phyloP scores from a whole-genome alignment of 2,888 invertebrate species.

The Fragum whitleyi region DNA sequence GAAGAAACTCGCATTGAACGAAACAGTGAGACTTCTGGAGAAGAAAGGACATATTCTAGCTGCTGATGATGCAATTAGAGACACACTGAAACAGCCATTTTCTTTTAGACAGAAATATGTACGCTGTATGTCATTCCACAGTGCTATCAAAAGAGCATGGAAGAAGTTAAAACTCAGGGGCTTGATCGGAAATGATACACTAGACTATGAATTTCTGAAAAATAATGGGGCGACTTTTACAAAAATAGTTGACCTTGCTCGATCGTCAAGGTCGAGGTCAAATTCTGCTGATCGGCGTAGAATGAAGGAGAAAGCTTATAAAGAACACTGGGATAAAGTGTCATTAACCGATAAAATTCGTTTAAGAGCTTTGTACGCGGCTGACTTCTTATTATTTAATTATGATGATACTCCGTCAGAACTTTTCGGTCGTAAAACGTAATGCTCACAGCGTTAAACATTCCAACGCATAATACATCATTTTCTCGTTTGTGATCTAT shows the following conservation, averaged over 20 bases:
- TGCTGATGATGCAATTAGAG: slow-evolving; percentile 42
- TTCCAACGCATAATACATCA: too few species aligned
- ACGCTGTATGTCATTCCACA: slow-evolving; percentile 62
- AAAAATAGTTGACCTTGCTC: slow-evolving; percentile 27
- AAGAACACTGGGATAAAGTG: slow-evolving; percentile 36
- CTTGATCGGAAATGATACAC: slow-evolving; percentile 44
- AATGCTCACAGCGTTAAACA: not conserved
- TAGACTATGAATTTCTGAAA: not conserved
- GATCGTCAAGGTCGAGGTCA: slow-evolving; percentile 21
- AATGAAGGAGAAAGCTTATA: slow-evolving; percentile 20
- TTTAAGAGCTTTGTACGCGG: slow-evolving; percentile 31
- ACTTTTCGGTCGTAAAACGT: slow-evolving; percentile 31
- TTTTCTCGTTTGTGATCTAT: too few species aligned
- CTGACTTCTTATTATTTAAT: slow-evolving; percentile 40
- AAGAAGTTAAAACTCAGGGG: slow-evolving; percentile 71
- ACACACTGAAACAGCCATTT: slow-evolving; percentile 42
- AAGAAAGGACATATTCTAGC: slow-evolving; percentile 36
- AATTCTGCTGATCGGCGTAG: slow-evolving; percentile 1
- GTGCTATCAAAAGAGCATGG: slow-evolving; percentile 66
- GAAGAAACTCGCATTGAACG: slow-evolving; percentile 32
- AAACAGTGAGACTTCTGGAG: slow-evolving; percentile 21
- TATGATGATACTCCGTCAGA: slow-evolving; percentile 31
- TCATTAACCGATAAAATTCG: slow-evolving; percentile 22
- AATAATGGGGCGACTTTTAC: not conserved
- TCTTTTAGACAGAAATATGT: slow-evolving; percentile 30